Percentiles rank a stretch among this genome's conserved stretches.
Conservation (phyloP, 1,140 invertebrate genomes). For the Sitobion miscanthi region DNA sequence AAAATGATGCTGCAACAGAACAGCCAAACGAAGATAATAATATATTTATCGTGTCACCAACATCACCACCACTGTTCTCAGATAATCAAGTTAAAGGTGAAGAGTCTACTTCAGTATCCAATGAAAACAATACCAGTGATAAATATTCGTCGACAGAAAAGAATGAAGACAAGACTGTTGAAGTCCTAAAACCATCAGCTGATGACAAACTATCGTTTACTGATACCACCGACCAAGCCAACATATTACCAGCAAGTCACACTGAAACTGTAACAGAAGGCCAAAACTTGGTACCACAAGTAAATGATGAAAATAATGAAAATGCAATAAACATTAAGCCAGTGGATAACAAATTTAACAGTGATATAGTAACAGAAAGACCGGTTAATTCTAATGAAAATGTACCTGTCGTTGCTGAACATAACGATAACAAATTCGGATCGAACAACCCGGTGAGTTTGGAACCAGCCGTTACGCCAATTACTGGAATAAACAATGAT, state of each 20-base stretch:
- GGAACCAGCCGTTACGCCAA: background rate
- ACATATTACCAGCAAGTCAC: background rate
- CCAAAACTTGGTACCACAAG: background rate
- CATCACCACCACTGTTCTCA: background rate
- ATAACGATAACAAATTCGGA: background rate
- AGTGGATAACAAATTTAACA: background rate
- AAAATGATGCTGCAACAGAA: background rate
- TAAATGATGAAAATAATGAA: background rate
- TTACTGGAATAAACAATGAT: background rate
- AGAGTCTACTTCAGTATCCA: background rate
- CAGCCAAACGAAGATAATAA: constrained; percentile 7
- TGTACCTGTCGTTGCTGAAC: background rate
- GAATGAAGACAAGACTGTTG: background rate
- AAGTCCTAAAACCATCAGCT: background rate
- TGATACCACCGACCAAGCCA: background rate
- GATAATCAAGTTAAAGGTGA: constrained; percentile 25
- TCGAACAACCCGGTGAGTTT: background rate
- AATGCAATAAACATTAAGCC: background rate
- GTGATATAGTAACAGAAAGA: background rate
- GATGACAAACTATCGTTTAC: background rate
- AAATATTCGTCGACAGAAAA: background rate
- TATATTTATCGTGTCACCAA: constrained; percentile 31
- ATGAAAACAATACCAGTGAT: background rate
- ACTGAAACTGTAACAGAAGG: background rate
- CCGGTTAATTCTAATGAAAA: background rate